Percentiles rank a stretch among this genome's conserved stretches.
phyloP scores from a whole-genome alignment of 2,797 vertebrate genomes.

The Morelia viridis region DNA sequence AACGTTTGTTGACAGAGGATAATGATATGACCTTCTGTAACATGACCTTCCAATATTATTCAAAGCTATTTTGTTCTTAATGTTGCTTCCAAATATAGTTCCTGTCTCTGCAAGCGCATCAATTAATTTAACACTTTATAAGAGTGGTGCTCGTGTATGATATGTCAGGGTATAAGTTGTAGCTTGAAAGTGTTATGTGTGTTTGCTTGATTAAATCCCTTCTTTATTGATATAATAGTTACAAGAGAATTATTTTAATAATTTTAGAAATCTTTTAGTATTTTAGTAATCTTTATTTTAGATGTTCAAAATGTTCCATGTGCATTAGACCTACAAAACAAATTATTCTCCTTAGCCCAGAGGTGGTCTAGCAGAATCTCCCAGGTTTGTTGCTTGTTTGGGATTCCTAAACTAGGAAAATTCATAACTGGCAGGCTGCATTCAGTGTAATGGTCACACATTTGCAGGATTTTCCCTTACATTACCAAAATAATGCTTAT shows the following conservation, averaged over 20 bases:
- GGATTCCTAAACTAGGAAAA: background rate
- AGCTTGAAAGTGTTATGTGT: constrained; percentile 49
- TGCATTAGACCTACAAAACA: background rate
- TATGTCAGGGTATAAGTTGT: constrained; percentile 45
- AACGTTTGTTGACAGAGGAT: constrained; percentile 53
- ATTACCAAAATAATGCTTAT: background rate
- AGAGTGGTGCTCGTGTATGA: background rate
- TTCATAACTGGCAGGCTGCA: background rate
- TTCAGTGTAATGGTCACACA: background rate
- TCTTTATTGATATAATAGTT: constrained; percentile 21
- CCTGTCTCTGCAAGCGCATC: constrained; percentile 63
- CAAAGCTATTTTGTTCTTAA: constrained; percentile 61
- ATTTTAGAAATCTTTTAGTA: no score
- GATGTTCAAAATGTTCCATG: background rate
- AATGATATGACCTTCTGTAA: constrained; percentile 55
- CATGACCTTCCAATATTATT: constrained; percentile 62
- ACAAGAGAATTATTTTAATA: background rate
- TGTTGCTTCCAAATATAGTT: constrained; percentile 64
- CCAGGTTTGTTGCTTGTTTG: background rate
- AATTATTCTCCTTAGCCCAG: background rate
- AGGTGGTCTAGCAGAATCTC: background rate
- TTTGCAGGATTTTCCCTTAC: background rate
- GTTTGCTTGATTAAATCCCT: constrained; percentile 39
- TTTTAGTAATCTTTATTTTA: background rate
- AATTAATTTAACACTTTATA: constrained; percentile 52